Evolutionary conservation across 2,797 vertebrate genomes (phyloP), one percentile per base, ranked within the genome.

Genomic region (Melanotaenia pygmaea): DNA sequence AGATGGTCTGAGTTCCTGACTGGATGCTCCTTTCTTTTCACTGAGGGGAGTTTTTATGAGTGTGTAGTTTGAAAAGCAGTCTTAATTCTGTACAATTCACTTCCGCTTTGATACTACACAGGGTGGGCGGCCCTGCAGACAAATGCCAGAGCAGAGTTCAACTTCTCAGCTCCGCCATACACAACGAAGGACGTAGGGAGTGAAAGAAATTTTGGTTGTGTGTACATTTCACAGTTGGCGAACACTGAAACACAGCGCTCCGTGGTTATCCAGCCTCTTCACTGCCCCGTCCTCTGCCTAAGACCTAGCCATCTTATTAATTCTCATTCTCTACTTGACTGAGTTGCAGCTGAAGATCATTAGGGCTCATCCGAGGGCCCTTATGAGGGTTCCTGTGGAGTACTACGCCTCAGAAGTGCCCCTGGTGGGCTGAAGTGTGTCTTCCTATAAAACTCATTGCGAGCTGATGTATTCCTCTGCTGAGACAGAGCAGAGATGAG

Each of bases 301-400:
- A 81, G 74, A 84, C 76, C 75, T 79, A 81, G 79, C 82, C 78
- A 70, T 90, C 81, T 80, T 77, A 84, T 88, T 86, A 85, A 88
- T 85, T 88, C 87, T 89, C 79, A 66, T 79, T 87, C 86, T 72
- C 84, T 81, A 82, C 88, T 84, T 86, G 79, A 90, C 88, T 86
- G 86, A 89, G 77, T 86, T 87, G 85, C 90, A 89, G 88, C 83
- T 86, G 90, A 88, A 88, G 86, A 89, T 91, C 85, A 88, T 92
- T 87, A 90, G 89, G 90, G 85, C 82, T 88, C 90, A 83, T 91
- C 85, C 22, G 82, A 90, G 91, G 89, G 88, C 86, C 86, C 88
- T 91, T 90, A 86, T 85, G 89, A 86, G 86, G 86, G 83, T 73
- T 86, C 81, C 86, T 75, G 82, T 86, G 79, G 87, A 86, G 85